Evolutionary conservation across 1,140 invertebrate genomes (phyloP).

Genomic region (Euura lappo): DNA sequence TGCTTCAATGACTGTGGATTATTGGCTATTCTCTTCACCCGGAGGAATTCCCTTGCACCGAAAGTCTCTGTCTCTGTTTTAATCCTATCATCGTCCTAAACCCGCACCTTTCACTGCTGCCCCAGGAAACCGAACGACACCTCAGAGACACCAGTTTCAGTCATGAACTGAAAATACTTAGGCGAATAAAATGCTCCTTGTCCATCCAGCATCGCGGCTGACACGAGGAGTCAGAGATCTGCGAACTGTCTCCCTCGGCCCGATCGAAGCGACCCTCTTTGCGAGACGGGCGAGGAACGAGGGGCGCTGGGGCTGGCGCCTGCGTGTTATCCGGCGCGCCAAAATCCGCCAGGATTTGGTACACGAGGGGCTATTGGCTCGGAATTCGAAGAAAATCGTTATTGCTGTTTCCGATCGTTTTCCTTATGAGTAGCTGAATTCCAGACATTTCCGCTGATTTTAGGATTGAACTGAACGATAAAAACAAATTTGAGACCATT

Average conservation of each 20-base stretch:
- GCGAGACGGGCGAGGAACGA: not conserved
- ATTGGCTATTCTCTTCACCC: too few relatives aligned
- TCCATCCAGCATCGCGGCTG: not conserved
- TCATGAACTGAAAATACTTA: not conserved
- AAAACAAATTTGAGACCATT: too few relatives aligned
- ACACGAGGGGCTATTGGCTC: too few relatives aligned
- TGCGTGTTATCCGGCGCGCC: not conserved
- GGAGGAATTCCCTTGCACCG: too few relatives aligned
- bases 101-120: not conserved
- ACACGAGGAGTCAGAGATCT: conserved; percentile 3
- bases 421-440: not conserved
- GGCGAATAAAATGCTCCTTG: not conserved
- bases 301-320: not conserved
- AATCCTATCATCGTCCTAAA: too few relatives aligned
- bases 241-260: not conserved
- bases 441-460: not conserved
- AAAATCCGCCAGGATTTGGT: not conserved
- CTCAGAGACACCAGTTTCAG: not conserved
- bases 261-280: conserved; percentile 6
- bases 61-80: too few relatives aligned
- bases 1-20: too few relatives aligned
- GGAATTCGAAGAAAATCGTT: too few relatives aligned
- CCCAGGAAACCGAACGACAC: not conserved
- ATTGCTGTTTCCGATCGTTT: too few relatives aligned
- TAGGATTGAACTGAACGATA: too few relatives aligned